Percentiles rank a stretch among this genome's conserved stretches.
phyloP scores from a whole-genome alignment of 2,113 vertebrate species.

The Cyanocitta stelleri region DNA sequence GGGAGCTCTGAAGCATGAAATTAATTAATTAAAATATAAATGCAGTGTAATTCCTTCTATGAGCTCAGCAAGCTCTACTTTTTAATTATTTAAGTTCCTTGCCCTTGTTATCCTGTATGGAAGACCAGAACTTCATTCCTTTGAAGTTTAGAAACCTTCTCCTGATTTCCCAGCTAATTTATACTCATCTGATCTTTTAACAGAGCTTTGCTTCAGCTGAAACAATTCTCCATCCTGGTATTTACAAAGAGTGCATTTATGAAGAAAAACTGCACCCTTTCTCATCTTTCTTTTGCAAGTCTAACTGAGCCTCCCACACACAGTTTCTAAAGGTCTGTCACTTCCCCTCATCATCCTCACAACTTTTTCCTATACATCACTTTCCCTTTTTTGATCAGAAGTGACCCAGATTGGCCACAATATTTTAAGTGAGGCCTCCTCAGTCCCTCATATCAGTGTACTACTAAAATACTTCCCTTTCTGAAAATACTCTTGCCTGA shows the following conservation, averaged over 20 bases:
- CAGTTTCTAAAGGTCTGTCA: not conserved
- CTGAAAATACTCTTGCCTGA: slow-evolving; percentile 13
- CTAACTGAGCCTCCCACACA: not conserved
- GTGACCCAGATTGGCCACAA: not conserved
- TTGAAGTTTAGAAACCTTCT: slow-evolving; percentile 47
- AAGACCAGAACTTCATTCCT: slow-evolving; percentile 33
- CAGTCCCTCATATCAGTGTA: not conserved
- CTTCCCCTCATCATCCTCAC: not conserved
- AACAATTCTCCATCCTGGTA: not conserved
- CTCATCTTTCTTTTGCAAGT: not conserved
- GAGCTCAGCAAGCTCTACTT: slow-evolving; percentile 36
- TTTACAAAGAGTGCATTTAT: not conserved
- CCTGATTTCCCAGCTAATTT: slow-evolving; percentile 38
- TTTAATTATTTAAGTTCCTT: slow-evolving; percentile 57
- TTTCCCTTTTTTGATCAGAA: not conserved
- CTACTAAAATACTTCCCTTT: not conserved
- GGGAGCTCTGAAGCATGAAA: slow-evolving; percentile 60
- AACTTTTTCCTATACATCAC: not conserved
- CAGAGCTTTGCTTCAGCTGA: not conserved
- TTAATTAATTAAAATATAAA: slow-evolving; percentile 67
- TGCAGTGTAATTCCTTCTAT: slow-evolving; percentile 38
- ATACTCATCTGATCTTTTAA: slow-evolving; percentile 28
- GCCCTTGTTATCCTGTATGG: slow-evolving; percentile 17
- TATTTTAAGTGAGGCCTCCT: not conserved
- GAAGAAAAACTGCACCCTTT: not conserved